Evolutionary conservation across 2,797 vertebrate species (phyloP).

Genomic region (Geotrypetes seraphini): DNA sequence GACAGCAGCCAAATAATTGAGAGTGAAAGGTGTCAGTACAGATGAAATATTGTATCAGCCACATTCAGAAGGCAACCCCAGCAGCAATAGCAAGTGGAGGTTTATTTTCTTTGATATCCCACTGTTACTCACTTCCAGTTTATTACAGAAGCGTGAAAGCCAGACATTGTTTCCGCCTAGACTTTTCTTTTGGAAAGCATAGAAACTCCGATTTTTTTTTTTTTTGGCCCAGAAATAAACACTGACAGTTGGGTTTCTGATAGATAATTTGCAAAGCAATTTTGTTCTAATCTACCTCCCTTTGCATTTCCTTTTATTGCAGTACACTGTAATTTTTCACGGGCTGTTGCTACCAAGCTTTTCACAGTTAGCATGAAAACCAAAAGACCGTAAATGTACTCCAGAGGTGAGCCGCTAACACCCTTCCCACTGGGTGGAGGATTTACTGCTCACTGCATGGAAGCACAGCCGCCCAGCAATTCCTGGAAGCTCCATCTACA

Average conservation of each 20-base stretch:
- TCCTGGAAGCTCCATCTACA: too few relatives aligned
- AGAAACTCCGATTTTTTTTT: slow-evolving; percentile 62
- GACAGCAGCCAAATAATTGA: slow-evolving; percentile 98
- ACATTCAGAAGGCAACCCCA: slow-evolving; percentile 74
- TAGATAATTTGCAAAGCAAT: slow-evolving; percentile 4
- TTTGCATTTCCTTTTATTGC: slow-evolving; percentile 15
- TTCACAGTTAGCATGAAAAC: slow-evolving; percentile 30
- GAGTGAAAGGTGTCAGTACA: slow-evolving; percentile 95
- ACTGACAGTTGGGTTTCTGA: slow-evolving; percentile 24
- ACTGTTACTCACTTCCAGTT: slow-evolving; percentile 80
- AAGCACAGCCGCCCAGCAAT: too few relatives aligned
- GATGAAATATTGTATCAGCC: slow-evolving; percentile 76
- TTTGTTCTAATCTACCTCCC: slow-evolving; percentile 23
- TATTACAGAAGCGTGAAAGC: slow-evolving; percentile 76
- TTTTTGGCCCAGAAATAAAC: slow-evolving; percentile 38
- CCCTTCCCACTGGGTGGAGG: too few relatives aligned
- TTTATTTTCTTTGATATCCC: slow-evolving; percentile 66
- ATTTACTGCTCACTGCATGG: too few relatives aligned
- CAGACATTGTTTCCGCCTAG: slow-evolving; percentile 41
- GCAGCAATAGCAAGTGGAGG: slow-evolving; percentile 70
- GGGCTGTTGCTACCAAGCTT: slow-evolving; percentile 19
- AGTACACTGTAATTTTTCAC: slow-evolving; percentile 31
- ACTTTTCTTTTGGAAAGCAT: slow-evolving; percentile 41
- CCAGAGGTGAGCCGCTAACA: too few relatives aligned
- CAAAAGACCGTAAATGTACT: too few relatives aligned